Percentiles rank a stretch among this genome's conserved stretches.
These are phyloP conservation scores for Thysanoteuthis rhombus DNA, from an alignment of 2,888 invertebrate genomes.

Conservation along the genomic window DNA sequence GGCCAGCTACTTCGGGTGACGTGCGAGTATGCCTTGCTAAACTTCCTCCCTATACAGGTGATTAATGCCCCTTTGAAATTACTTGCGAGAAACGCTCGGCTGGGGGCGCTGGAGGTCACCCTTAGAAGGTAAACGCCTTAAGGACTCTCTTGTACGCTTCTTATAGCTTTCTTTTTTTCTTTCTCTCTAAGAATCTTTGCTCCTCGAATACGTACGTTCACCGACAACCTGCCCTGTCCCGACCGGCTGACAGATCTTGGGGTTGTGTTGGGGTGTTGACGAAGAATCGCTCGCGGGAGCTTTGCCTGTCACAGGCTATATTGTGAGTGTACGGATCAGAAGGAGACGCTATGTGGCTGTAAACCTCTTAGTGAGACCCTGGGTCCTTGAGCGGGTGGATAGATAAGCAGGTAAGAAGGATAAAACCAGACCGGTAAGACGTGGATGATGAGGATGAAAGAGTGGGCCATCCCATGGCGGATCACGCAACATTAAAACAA, in stretches of 20 bases:
- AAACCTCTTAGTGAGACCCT: too few relatives aligned
- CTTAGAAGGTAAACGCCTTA: background rate
- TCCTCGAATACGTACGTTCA: background rate
- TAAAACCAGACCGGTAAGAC: too few relatives aligned
- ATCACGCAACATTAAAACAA: too few relatives aligned
- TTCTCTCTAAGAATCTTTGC: background rate
- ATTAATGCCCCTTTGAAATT: constrained; percentile 12
- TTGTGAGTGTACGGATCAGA: too few relatives aligned
- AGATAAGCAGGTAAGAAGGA: too few relatives aligned
- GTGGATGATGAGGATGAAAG: too few relatives aligned
- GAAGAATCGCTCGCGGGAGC: background rate
- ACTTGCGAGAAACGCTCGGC: background rate
- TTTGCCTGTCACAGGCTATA: background rate
- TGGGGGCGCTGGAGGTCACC: background rate
- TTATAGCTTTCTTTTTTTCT: background rate
- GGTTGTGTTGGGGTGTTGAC: background rate
- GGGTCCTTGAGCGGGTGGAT: too few relatives aligned
- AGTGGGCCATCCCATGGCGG: too few relatives aligned
- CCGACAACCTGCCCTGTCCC: background rate
- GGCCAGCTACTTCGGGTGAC: background rate
- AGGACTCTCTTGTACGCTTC: background rate
- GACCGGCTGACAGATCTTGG: background rate
- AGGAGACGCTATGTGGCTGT: too few relatives aligned
- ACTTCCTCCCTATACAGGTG: constrained; percentile 1
- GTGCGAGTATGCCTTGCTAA: background rate